phyloP scores from a whole-genome alignment of 2,888 invertebrate genomes.

The Buathra laborator region DNA sequence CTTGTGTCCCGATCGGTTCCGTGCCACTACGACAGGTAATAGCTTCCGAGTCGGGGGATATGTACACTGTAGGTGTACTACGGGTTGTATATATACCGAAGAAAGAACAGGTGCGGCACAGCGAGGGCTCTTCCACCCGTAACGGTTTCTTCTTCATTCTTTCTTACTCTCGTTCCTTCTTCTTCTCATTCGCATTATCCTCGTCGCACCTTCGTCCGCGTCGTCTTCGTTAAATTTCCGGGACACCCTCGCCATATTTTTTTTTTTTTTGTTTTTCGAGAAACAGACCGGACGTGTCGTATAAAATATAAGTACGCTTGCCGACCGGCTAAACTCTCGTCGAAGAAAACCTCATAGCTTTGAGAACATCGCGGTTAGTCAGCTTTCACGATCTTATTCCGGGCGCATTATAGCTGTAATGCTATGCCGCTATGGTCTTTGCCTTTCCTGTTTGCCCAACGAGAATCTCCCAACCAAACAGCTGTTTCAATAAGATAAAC shows the following conservation, averaged over 20 bases:
- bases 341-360: slow-evolving; percentile 43
- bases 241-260: slow-evolving; percentile 10
- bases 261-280: background rate
- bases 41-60: slow-evolving; percentile 62
- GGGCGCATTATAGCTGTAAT: slow-evolving; percentile 44
- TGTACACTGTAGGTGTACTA: slow-evolving; percentile 38
- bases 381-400: slow-evolving; percentile 48
- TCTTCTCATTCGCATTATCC: slow-evolving; percentile 32
- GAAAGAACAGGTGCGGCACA: slow-evolving; percentile 66
- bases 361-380: slow-evolving; percentile 38
- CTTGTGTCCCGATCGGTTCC: slow-evolving; percentile 59
- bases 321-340: slow-evolving; percentile 37
- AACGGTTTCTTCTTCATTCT: slow-evolving; percentile 58
- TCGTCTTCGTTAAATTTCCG: slow-evolving; percentile 55
- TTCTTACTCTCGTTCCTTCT: slow-evolving; percentile 41
- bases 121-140: slow-evolving; percentile 61
- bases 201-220: slow-evolving; percentile 17
- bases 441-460: slow-evolving; percentile 55
- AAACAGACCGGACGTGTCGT: slow-evolving; percentile 45
- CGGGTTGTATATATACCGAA: slow-evolving; percentile 14
- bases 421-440: background rate
- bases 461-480: slow-evolving; percentile 41
- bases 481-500: slow-evolving; percentile 56
- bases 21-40: slow-evolving; percentile 64
- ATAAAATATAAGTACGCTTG: slow-evolving; percentile 21